These are phyloP conservation scores for Idris sp. DNA, from an alignment of 1,140 invertebrate genomes.

Conservation along the genomic window DNA sequence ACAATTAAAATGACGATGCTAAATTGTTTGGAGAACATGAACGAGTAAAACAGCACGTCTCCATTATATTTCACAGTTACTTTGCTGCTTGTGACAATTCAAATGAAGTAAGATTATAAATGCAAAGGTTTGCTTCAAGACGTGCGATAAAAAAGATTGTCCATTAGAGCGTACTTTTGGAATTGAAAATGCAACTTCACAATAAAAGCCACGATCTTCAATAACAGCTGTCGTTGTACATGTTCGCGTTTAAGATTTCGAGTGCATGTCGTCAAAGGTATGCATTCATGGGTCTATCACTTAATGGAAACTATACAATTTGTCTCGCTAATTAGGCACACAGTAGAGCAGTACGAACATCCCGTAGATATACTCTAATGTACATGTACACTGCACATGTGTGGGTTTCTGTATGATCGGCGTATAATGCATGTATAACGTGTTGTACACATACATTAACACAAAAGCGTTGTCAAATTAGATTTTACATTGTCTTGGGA, in stretches of 20 bases:
- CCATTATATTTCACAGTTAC: constrained; percentile 23
- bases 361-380: no score
- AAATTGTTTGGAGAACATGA: constrained; percentile 38
- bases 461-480: constrained; percentile 50
- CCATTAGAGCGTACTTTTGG: constrained; percentile 40
- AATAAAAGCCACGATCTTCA: constrained; percentile 28
- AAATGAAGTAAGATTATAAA: constrained; percentile 17
- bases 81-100: constrained; percentile 24
- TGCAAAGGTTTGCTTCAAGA: constrained; percentile 30
- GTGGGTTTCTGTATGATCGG: constrained; percentile 51
- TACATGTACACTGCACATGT: constrained; percentile 35
- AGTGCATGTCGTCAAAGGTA: constrained; percentile 26
- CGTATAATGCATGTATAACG: constrained; percentile 60
- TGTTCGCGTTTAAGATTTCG: constrained; percentile 27
- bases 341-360: constrained; percentile 64
- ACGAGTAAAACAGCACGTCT: constrained; percentile 14
- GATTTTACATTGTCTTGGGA: constrained; percentile 48
- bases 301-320: constrained; percentile 72
- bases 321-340: constrained; percentile 73
- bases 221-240: constrained; percentile 17
- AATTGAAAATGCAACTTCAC: constrained; percentile 28
- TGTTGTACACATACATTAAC: constrained; percentile 54
- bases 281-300: constrained; percentile 40
- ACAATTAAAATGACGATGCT: constrained; percentile 26
- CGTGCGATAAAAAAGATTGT: constrained; percentile 28